Percentiles rank a stretch among this genome's conserved stretches.
These are phyloP conservation scores for Pseudorectes ferrugineus DNA, from an alignment of 2,113 vertebrate species.

Conservation along the genomic window DNA sequence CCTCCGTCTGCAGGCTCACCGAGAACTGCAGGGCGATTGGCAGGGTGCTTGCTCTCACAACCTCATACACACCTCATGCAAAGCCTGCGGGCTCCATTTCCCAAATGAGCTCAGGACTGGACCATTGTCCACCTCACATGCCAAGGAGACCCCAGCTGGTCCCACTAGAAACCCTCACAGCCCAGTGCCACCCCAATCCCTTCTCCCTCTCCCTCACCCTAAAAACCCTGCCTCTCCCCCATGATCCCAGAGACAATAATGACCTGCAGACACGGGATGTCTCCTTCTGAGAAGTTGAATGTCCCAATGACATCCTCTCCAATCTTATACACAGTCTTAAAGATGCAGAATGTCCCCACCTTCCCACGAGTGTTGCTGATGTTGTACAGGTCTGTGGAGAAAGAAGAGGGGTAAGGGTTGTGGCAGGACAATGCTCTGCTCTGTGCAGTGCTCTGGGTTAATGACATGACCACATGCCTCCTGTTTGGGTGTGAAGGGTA, in stretches of 20 bases:
- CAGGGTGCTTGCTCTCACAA: not conserved
- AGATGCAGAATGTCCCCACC: slow-evolving; percentile 95
- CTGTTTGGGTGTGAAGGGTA: not conserved
- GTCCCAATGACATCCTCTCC: slow-evolving; percentile 94
- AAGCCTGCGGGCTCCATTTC: not conserved
- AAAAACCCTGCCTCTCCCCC: not conserved
- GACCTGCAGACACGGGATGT: slow-evolving; percentile 95
- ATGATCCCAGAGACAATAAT: not conserved
- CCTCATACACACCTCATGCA: not conserved
- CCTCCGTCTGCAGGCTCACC: slow-evolving; percentile 93
- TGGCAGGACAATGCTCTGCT: not conserved
- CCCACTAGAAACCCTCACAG: not conserved
- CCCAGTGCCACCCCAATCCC: not conserved
- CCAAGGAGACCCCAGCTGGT: not conserved
- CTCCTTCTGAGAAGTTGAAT: slow-evolving; percentile 92
- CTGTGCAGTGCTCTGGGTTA: not conserved
- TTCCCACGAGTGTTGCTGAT: slow-evolving; percentile 93
- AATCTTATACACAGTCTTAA: slow-evolving; percentile 92
- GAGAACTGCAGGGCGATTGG: slow-evolving; percentile 78
- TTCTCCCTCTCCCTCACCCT: not conserved
- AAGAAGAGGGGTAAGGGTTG: not conserved
- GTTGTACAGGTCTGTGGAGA: slow-evolving; percentile 86
- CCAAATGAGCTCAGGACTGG: rapidly evolving
- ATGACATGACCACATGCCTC: rapidly evolving
- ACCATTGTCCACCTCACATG: not conserved